phyloP scores from a whole-genome alignment of 2,797 vertebrate genomes.

The Chromobotia macracanthus region DNA sequence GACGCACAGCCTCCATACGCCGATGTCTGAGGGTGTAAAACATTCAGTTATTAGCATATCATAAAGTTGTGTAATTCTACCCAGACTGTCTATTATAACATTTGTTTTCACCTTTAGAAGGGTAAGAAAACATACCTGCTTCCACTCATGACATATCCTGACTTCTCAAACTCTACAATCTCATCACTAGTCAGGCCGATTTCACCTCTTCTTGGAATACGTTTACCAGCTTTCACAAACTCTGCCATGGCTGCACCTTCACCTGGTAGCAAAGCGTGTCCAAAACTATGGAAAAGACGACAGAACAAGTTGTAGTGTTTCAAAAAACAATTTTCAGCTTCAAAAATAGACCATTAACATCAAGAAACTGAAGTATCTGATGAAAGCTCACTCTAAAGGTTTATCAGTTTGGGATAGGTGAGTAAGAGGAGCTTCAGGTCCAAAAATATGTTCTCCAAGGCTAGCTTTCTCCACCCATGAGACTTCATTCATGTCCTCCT shows the following conservation, averaged over 20 bases:
- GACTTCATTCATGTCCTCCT: conserved; percentile 74
- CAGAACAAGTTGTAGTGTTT: neutral
- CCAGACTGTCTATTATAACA: neutral
- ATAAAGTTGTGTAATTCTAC: too few species aligned
- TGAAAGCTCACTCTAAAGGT: conserved; percentile 89
- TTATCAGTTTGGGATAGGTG: conserved; percentile 90
- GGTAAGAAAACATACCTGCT: conserved; percentile 83
- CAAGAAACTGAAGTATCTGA: neutral
- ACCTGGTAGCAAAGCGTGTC: conserved; percentile 93
- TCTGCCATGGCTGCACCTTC: conserved; percentile 98
- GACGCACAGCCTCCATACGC: conserved; percentile 97
- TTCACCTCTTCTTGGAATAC: conserved; percentile 97
- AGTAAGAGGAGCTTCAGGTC: conserved; percentile 91
- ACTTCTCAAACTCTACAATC: conserved; percentile 92
- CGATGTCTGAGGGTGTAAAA: conserved; percentile 81
- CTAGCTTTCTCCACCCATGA: conserved; percentile 92
- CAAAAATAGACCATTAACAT: neutral
- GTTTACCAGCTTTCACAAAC: conserved; percentile 96
- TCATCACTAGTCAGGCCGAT: conserved; percentile 96
- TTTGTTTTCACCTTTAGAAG: neutral
- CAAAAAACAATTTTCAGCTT: too few species aligned
- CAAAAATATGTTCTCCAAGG: conserved; percentile 87
- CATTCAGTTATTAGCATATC: neutral
- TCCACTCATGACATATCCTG: conserved; percentile 97
- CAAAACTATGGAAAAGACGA: conserved; percentile 79